Base-by-base conservation (phyloP, 2,797 vertebrate species). In the Phyllotis vaccarum region DNA sequence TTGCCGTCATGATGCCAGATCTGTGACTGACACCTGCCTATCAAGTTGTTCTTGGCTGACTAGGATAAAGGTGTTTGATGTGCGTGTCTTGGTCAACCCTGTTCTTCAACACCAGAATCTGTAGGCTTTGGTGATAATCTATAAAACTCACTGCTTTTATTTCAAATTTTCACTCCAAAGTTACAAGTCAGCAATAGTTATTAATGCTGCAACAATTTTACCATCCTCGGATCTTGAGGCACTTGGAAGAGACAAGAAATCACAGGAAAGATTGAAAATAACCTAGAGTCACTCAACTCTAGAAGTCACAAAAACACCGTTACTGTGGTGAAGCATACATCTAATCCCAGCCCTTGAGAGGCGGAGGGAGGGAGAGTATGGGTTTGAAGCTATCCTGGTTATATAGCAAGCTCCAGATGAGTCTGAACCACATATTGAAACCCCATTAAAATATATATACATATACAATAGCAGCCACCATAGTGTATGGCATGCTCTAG, bases 31-130 rank as follows among this genome's bases (percentile, higher is more conserved):
- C 96, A 92, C 94, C 75, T 83, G 91, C 0, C 3, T 21, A 75
- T 0, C 34, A 97, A 95, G 62, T 68, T 95, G 80, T 97, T 95
- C 93, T 89, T 97, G 93, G 94, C 68, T 96, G 91, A 97, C 94
- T 94, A 87, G 62, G 96, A 90, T 56, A 98, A 95, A 98, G 89
- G 78, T 98, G 82, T 98, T 98, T 1, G 40, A 92, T 95, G 96
- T 0, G 24, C 89, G 80, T 97, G 95, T 96, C 92, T 89, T 94
- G 96, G 82, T 96, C 96, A 94, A 68, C 75, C 91, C 58, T 90
- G 79, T 97, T 72, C 72, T 97, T 97, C 87, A 60, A 95, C 95
- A 46, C 0, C 4, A 24, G 78, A 76, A 97, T 94, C 88, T 96
- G 52, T 46, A 96, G 97, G 29, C 56, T 95, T 90, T 76, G 21